phyloP scores from a whole-genome alignment of 2,888 invertebrate genomes.

The Phasia obesa region DNA sequence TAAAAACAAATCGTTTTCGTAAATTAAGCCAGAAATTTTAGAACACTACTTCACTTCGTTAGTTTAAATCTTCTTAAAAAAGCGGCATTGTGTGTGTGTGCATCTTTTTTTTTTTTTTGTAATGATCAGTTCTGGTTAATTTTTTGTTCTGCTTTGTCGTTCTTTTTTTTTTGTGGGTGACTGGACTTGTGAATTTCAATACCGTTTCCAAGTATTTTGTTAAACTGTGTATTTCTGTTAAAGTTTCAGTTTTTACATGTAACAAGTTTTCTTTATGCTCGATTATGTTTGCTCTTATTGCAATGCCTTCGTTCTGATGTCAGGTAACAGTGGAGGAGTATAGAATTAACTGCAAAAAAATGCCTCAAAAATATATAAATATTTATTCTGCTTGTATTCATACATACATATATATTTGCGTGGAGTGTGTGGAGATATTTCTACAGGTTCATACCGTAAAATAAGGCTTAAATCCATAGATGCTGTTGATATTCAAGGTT shows the following conservation, averaged over 20 bases:
- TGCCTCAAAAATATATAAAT: conserved; percentile 24
- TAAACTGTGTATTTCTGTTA: background rate
- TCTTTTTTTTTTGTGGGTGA: conserved; percentile 54
- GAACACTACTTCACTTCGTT: background rate
- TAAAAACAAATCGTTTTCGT: background rate
- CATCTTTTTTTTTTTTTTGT: background rate
- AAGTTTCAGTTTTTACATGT: conserved; percentile 30
- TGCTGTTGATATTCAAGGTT: conserved; percentile 72
- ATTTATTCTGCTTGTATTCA: conserved; percentile 43
- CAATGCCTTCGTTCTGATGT: conserved; percentile 60
- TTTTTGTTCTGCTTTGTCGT: background rate
- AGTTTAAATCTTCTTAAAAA: conserved; percentile 10
- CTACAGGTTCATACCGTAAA: conserved; percentile 54
- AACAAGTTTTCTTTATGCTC: conserved; percentile 53
- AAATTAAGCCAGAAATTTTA: background rate
- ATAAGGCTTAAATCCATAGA: conserved; percentile 43
- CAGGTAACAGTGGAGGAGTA: conserved; percentile 72
- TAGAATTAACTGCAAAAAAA: conserved; percentile 32
- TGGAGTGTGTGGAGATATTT: conserved; percentile 35
- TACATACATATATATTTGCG: too few relatives aligned
- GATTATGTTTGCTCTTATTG: conserved; percentile 57
- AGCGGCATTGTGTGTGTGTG: background rate
- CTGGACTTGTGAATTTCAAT: conserved; percentile 69
- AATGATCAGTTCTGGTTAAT: conserved; percentile 48
- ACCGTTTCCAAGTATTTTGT: conserved; percentile 67